Evolutionary conservation across 64 coral and sea anemone genomes (phyloP), one percentile per base, ranked within the genome.

Genomic region (Stichodactyla mertensii): DNA sequence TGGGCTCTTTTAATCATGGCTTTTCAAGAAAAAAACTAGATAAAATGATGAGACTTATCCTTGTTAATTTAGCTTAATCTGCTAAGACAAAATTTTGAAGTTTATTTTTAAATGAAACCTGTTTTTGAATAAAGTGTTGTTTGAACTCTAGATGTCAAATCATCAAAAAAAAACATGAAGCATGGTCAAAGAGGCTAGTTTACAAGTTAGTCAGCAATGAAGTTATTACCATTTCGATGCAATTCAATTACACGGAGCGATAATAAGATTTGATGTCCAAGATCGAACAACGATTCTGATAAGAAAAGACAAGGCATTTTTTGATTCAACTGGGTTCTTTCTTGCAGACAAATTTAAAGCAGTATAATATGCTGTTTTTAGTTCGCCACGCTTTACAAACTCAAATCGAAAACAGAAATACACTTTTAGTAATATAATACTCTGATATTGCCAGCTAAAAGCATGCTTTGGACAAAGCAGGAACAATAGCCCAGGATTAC

Each of bases 401-500:
- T 9, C 69, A 74, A 74, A 74, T 74, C 69, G n/a, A 74, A 74
- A 74, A 74, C 36, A 74, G 69, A 74, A 74, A 74, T 26, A 74
- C 69, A 74, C 69, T 81, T 53, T 55, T 18, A 81, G 78, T 81
- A 81, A 81, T 28, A 81, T 81, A 53, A 81, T 81, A 45, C 78
- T 54, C 51, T 54, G 78, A 55, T 52, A 81, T 81, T 55, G 78
- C 78, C 16, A 81, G 78, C 78, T 81, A 81, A 81, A 81, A 81
- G 78, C 78, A 81, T 81, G 69, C 24, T 81, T 81, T 53, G 78
- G n/a, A 55, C 78, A 81, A 81, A 28, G 36, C 53, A 55, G 19
- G 52, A 81, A 81, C 78, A 81, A 81, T 81, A 52, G 78, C 19
- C 51, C 69, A 53, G 78, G 52, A 81, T 81, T 81, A 81, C 78